Base-by-base conservation (phyloP, 2,888 invertebrate genomes). In the Merodon equestris region DNA sequence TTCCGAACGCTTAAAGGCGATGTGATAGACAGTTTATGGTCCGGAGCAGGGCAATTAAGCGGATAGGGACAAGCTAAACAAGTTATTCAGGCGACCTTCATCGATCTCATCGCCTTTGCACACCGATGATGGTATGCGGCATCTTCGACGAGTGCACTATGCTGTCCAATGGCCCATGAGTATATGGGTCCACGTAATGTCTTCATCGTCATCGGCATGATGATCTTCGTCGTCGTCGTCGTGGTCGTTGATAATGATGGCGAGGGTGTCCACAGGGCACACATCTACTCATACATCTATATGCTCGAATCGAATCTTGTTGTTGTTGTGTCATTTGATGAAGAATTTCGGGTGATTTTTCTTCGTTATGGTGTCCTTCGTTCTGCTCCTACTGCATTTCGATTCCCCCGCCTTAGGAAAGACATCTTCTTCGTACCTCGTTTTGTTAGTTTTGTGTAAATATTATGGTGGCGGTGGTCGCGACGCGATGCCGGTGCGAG, bases 11-110 rank as follows among this genome's bases (percentile, higher is more conserved):
- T 7, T 68, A 68, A 60, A 73, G 77, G 63, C 68, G 67, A 67
- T 79, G 74, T 57, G 73, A 79, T 79, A 74, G 70, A 79, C 68
- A 79, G 68, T 79, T 79, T 79, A 74, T 79, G 68, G 79, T 58
- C 61, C 36, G 48, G 64, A 19, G 54, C 74, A 44, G 74, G 79
- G 64, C 79, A 74, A 74, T 74, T 74, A 79, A 79, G 64, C 68
- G 67, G 73, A 77, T 67, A 73, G 73, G 67, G 74, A 79, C 79
- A 70, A 74, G 68, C 68, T 64, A 68, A 79, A 79, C 79, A 74
- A 70, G 79, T 79, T 79, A 70, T 74, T 74, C 54, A 38, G 74
- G 68, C 74, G 74, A 79, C 79, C 79, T 79, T 79, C 79, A 79
- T 79, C 79, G 79, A 74, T 74, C 74, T 60, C 64, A 50, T 40